phyloP scores from a whole-genome alignment of 2,113 vertebrate species.

The Dasypus novemcinctus region DNA sequence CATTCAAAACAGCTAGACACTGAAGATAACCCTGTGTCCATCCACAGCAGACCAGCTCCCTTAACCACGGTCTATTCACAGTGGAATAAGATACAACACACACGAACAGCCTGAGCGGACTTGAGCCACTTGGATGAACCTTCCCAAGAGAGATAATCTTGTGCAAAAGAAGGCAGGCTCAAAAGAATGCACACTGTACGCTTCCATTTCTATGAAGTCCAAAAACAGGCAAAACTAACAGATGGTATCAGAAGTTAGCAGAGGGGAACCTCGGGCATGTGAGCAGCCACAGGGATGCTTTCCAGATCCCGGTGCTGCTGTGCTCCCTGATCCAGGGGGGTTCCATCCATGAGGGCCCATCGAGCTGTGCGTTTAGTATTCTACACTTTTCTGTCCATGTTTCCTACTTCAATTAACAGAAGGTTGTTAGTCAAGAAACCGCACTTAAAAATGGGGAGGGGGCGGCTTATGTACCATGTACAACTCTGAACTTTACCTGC shows the following conservation, averaged over 20 bases:
- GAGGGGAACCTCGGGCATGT: no score
- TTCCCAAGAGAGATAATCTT: background rate
- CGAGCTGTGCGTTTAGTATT: background rate
- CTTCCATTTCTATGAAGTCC: background rate
- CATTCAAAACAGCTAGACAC: background rate
- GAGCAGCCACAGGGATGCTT: background rate
- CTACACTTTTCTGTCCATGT: background rate
- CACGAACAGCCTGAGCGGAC: background rate
- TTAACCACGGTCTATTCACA: background rate
- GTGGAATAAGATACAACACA: background rate
- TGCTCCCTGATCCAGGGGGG: background rate
- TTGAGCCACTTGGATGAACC: background rate
- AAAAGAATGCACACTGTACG: background rate
- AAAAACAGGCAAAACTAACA: background rate
- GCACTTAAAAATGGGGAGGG: background rate
- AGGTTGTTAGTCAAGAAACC: background rate
- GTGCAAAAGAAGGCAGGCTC: background rate
- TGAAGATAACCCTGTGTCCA: background rate
- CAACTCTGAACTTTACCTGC: background rate
- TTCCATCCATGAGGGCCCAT: background rate
- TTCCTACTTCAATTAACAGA: background rate
- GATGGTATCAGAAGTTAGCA: background rate
- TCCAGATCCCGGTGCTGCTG: background rate
- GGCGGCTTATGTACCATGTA: background rate
- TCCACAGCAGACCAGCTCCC: background rate